Percentiles rank a stretch among this genome's conserved stretches.
Conservation (phyloP, 2,888 invertebrate genomes). For the Drosophila yooni region DNA sequence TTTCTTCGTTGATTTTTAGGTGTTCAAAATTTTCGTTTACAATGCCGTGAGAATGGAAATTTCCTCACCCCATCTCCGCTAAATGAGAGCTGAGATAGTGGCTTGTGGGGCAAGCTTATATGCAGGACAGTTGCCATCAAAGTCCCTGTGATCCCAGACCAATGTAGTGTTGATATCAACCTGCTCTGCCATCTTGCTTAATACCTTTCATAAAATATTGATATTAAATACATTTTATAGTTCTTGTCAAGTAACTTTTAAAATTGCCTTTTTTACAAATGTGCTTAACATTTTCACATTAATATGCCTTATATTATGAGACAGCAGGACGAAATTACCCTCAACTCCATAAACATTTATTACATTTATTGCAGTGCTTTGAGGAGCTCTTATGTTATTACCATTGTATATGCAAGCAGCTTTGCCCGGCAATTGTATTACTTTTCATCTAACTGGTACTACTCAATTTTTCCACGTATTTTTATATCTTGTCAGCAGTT, state of each 20-base stretch:
- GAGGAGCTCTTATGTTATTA: conserved; percentile 21
- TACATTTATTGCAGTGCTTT: conserved; percentile 15
- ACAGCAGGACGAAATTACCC: not conserved
- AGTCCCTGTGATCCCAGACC: not conserved
- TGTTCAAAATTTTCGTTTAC: not conserved
- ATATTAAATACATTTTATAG: not conserved
- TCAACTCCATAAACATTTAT: conserved; percentile 13
- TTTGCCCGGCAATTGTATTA: conserved; percentile 11
- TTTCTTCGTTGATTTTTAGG: too few relatives aligned
- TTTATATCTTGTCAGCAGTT: conserved; percentile 12
- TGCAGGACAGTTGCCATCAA: not conserved
- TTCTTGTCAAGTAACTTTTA: too few relatives aligned
- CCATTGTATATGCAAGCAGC: conserved; percentile 27
- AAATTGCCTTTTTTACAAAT: not conserved
- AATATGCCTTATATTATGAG: not conserved
- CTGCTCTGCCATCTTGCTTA: not conserved
- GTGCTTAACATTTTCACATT: not conserved
- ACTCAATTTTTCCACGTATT: conserved; percentile 14
- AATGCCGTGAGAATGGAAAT: not conserved
- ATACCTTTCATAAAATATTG: not conserved
- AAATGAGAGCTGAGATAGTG: not conserved
- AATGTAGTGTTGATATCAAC: not conserved
- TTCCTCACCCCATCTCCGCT: not conserved
- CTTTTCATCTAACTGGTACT: conserved; percentile 13
- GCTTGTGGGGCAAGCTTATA: not conserved